phyloP scores from a whole-genome alignment of 2,113 vertebrate genomes.

The Sturnira hondurensis region DNA sequence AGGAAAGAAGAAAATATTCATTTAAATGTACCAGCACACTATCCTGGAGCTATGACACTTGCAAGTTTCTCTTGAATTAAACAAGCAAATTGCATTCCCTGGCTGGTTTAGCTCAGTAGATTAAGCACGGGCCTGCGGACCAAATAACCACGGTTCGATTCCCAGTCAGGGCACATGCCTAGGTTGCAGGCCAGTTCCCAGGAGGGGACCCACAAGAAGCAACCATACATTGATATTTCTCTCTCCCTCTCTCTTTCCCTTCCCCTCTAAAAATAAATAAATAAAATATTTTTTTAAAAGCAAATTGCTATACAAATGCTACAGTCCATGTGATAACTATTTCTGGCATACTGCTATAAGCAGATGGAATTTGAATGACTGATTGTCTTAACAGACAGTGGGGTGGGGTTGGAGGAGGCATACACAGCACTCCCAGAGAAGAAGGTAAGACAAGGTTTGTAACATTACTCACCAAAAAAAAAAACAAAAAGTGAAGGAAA shows the following conservation, averaged over 20 bases:
- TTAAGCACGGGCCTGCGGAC: no score
- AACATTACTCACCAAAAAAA: not conserved
- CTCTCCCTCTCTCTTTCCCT: no score
- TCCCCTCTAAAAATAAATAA: no score
- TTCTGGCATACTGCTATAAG: not conserved
- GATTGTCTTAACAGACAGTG: not conserved
- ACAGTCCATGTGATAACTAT: not conserved
- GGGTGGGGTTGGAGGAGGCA: not conserved
- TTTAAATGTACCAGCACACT: not conserved
- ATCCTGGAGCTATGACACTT: not conserved
- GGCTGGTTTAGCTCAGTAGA: no score
- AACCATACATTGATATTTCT: no score
- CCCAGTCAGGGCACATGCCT: no score
- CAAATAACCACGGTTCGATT: no score
- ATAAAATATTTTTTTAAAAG: no score
- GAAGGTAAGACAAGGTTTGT: not conserved
- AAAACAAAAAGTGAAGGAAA: not conserved
- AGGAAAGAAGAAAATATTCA: not conserved
- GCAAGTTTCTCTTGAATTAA: not conserved
- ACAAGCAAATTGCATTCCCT: not conserved
- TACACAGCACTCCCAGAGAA: not conserved
- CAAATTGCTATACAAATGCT: not conserved
- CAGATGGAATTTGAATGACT: not conserved
- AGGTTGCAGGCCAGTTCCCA: no score
- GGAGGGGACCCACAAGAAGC: no score